These are phyloP conservation scores for Proctacanthus coquilletti DNA, from an alignment of 1,140 invertebrate genomes.

Conservation along the genomic window DNA sequence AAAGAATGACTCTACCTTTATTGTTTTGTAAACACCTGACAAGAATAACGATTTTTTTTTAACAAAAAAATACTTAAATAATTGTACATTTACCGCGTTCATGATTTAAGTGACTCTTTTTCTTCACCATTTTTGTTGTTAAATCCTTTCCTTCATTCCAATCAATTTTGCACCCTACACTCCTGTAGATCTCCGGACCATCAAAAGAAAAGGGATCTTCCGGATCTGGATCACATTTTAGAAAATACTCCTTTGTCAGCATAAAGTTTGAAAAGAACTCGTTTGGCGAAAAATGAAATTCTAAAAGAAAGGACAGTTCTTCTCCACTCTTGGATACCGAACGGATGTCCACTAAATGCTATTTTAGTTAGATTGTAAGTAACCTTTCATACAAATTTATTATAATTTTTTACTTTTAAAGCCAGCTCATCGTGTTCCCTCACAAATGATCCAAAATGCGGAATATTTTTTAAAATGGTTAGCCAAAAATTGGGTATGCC, in stretches of 20 bases:
- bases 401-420: conserved; percentile 8
- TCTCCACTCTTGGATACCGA: conserved; percentile 14
- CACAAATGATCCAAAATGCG: conserved; percentile 58
- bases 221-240: conserved; percentile 67
- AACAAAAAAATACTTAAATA: not conserved
- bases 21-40: conserved; percentile 64
- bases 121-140: conserved; percentile 69
- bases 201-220: conserved; percentile 81
- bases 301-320: conserved; percentile 50
- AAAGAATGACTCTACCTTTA: conserved; percentile 75
- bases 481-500: conserved; percentile 87
- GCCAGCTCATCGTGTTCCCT: conserved; percentile 77
- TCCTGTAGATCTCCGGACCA: conserved; percentile 80
- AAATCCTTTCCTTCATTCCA: conserved; percentile 62
- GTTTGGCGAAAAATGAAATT: conserved; percentile 79
- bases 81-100: not conserved
- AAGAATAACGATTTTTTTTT: conserved; percentile 27
- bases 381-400: not conserved
- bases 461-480: conserved; percentile 75
- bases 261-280: conserved; percentile 77
- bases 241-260: conserved; percentile 75
- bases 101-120: conserved; percentile 47
- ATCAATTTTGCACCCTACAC: conserved; percentile 42
- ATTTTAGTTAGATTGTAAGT: not conserved
- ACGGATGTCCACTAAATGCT: conserved; percentile 16